These are phyloP conservation scores for Rachycentron canadum DNA, from an alignment of 2,797 vertebrate genomes.

Conservation along the genomic window DNA sequence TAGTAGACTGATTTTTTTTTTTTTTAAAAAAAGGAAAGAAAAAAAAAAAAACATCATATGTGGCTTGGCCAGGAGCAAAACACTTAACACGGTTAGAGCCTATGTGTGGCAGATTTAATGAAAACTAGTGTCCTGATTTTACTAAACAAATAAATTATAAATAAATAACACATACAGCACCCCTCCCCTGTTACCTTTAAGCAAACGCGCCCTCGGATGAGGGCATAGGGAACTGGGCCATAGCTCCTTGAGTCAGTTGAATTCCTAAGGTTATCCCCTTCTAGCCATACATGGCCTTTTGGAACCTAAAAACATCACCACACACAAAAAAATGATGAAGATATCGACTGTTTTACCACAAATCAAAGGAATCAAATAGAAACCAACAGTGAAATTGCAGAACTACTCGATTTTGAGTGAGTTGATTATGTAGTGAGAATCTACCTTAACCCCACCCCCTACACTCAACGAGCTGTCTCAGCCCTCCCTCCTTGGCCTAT, in stretches of 20 bases:
- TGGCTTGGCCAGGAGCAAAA: background rate
- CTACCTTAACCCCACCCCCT: constrained; percentile 56
- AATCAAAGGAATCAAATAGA: constrained; percentile 23
- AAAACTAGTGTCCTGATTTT: constrained; percentile 1
- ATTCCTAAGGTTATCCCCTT: constrained; percentile 97
- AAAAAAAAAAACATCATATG: background rate
- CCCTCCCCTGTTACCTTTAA: constrained; percentile 89
- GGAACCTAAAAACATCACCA: constrained; percentile 89
- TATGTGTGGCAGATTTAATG: background rate
- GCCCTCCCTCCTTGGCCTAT: constrained; percentile 89
- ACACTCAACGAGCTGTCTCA: constrained; percentile 39
- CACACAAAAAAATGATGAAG: constrained; percentile 39
- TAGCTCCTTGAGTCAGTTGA: constrained; percentile 97
- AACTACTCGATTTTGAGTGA: constrained; percentile 51
- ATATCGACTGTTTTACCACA: constrained; percentile 1
- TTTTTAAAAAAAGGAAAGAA: background rate
- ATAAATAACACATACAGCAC: constrained; percentile 20
- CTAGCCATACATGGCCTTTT: constrained; percentile 97
- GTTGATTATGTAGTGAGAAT: constrained; percentile 58
- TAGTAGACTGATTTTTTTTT: constrained; percentile 30
- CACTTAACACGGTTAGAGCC: constrained; percentile 7
- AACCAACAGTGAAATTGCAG: constrained; percentile 5
- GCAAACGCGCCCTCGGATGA: constrained; percentile 96
- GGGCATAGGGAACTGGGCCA: constrained; percentile 95
- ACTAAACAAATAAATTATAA: background rate